Percentiles rank a stretch among this genome's conserved stretches.
phyloP scores from a whole-genome alignment of 2,113 vertebrate genomes.

The Chaetodon trifascialis region DNA sequence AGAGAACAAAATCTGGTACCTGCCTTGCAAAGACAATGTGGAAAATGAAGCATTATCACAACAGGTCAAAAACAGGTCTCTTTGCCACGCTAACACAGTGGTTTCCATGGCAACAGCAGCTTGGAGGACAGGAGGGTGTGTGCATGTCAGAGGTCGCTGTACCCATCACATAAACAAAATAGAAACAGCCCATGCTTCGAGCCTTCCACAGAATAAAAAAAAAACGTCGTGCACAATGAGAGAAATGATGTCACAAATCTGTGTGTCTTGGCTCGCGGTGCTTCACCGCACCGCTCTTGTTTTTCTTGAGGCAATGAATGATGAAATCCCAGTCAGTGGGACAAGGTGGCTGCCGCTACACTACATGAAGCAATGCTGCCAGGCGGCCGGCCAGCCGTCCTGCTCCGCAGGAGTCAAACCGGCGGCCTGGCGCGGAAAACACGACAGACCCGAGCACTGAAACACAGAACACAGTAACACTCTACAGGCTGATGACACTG shows the following conservation, averaged over 20 bases:
- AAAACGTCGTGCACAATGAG: conserved; percentile 39
- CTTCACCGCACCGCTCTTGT: conserved; percentile 20
- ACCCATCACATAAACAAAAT: conserved; percentile 37
- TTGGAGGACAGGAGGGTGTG: conserved; percentile 58
- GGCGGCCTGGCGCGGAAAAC: conserved; percentile 46
- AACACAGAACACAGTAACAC: conserved; percentile 63
- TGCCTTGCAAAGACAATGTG: neutral
- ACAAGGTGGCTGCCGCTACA: conserved; percentile 24
- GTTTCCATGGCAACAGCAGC: conserved; percentile 41
- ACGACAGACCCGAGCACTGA: conserved; percentile 36
- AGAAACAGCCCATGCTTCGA: conserved; percentile 28
- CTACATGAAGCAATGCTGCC: conserved; percentile 23
- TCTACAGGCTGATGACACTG: conserved; percentile 69
- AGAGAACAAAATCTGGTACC: neutral
- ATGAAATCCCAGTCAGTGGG: conserved; percentile 42
- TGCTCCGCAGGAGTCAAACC: conserved; percentile 61
- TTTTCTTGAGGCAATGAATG: conserved; percentile 50
- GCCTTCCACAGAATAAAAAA: conserved; percentile 32
- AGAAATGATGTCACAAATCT: conserved; percentile 33
- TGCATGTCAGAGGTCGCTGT: conserved; percentile 54
- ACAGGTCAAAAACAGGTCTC: neutral
- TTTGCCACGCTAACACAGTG: neutral
- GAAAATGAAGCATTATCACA: neutral
- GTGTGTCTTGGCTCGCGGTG: conserved; percentile 39
- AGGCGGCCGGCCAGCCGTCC: conserved; percentile 32